Conservation (phyloP, 2,797 vertebrate genomes). For the Salarias fasciatus region DNA sequence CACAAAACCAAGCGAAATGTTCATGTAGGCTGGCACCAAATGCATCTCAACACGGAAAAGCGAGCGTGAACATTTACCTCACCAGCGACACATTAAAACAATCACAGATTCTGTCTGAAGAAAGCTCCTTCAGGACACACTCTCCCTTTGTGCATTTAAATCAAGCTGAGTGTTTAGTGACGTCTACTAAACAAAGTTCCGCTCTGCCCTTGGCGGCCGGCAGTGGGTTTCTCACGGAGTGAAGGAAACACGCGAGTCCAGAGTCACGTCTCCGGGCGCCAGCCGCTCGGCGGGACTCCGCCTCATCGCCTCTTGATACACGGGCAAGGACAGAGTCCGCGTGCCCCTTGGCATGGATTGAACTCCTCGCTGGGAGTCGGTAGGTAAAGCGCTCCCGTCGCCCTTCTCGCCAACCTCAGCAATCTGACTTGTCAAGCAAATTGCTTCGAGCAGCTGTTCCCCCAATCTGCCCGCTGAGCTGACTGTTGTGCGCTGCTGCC, state of each 20-base stretch:
- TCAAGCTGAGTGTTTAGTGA: constrained; percentile 57
- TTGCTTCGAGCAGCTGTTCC: constrained; percentile 74
- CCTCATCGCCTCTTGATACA: constrained; percentile 33
- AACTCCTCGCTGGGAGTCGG: constrained; percentile 37
- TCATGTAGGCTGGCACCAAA: constrained; percentile 6
- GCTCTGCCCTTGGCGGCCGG: constrained; percentile 45
- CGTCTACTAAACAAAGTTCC: constrained; percentile 47
- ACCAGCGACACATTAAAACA: constrained; percentile 60
- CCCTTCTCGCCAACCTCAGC: constrained; percentile 47
- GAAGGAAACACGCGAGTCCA: constrained; percentile 39
- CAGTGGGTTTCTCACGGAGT: constrained; percentile 36
- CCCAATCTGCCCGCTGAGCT: constrained; percentile 69
- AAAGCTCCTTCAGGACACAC: constrained; percentile 45
- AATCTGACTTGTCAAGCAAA: constrained; percentile 73
- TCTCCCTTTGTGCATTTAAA: constrained; percentile 60
- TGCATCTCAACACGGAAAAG: constrained; percentile 24
- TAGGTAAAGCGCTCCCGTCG: constrained; percentile 30
- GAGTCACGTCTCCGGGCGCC: constrained; percentile 31
- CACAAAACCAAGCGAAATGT: not conserved
- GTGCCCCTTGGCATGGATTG: constrained; percentile 3
- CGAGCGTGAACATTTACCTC: constrained; percentile 24
- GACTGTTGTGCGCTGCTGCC: constrained; percentile 35
- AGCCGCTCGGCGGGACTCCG: constrained; percentile 26
- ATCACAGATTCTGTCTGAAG: constrained; percentile 67
- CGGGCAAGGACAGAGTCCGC: constrained; percentile 31